Evolutionary conservation across 1,140 invertebrate species (phyloP).

Genomic region (Zaprionus inermis): DNA sequence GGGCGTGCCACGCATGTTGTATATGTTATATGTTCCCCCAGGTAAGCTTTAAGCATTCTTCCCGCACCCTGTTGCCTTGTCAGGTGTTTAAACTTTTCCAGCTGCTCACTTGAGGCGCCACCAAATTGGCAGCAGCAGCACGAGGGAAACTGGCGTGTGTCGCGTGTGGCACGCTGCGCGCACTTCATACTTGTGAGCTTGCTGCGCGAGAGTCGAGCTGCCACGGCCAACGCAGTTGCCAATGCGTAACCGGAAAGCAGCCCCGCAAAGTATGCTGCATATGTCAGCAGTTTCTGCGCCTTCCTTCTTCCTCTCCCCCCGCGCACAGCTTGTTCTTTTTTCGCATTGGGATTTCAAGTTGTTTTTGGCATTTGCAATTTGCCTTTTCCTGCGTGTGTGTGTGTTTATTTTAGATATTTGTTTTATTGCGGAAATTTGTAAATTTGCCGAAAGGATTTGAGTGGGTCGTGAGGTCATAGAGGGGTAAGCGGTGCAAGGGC

Average conservation of each 20-base stretch:
- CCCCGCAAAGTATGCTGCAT: slow-evolving; percentile 52
- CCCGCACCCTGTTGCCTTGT: not conserved
- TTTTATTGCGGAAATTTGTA: slow-evolving; percentile 80
- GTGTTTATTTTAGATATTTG: slow-evolving; percentile 77
- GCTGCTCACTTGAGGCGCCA: slow-evolving; percentile 63
- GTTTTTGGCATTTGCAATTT: slow-evolving; percentile 42
- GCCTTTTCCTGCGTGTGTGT: slow-evolving; percentile 45
- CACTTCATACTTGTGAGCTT: slow-evolving; percentile 68
- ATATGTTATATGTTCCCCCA: slow-evolving; percentile 23
- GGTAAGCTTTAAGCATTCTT: slow-evolving; percentile 35
- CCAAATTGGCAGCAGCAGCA: slow-evolving; percentile 48
- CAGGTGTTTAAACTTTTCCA: slow-evolving; percentile 52
- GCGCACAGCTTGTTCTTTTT: slow-evolving; percentile 5
- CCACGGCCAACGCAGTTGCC: slow-evolving; percentile 41
- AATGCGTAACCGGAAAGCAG: slow-evolving; percentile 31
- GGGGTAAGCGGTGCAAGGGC: not conserved
- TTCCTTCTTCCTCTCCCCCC: not conserved
- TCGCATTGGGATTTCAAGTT: slow-evolving; percentile 65
- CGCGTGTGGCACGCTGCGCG: slow-evolving; percentile 22
- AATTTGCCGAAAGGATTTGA: slow-evolving; percentile 73
- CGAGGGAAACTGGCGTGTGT: slow-evolving; percentile 41
- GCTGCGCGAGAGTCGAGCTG: slow-evolving; percentile 55
- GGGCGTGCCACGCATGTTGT: slow-evolving; percentile 30
- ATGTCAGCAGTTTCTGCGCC: slow-evolving; percentile 69
- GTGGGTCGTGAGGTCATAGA: not conserved